phyloP scores from a whole-genome alignment of 2,888 invertebrate species.

The Criorhina ranunculi region DNA sequence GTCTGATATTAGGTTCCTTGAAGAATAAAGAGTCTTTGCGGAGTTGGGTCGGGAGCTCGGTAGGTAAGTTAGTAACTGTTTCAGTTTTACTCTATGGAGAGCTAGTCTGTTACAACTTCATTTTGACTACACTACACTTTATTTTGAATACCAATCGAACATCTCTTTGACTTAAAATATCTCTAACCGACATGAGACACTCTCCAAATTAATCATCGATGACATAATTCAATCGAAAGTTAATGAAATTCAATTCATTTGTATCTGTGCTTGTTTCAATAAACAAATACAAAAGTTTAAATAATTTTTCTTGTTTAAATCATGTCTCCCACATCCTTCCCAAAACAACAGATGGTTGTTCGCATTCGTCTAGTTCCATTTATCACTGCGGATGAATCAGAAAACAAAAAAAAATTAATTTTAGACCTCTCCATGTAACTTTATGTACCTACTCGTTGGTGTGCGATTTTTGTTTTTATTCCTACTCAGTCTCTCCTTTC shows the following conservation, averaged over 20 bases:
- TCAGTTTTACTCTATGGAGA: no score
- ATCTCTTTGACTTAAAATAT: no score
- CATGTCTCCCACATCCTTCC: constrained; percentile 1
- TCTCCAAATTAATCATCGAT: not conserved
- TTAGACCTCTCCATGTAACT: constrained; percentile 31
- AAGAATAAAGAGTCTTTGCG: no score
- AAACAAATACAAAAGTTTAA: not conserved
- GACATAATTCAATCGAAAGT: constrained; percentile 7
- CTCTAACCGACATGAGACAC: not conserved
- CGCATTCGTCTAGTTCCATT: not conserved
- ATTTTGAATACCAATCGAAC: no score
- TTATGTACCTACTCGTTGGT: constrained; percentile 35
- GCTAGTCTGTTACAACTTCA: no score
- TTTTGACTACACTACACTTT: no score
- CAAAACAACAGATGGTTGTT: constrained; percentile 35
- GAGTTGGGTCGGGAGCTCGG: no score
- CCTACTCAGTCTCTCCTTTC: constrained; percentile 21
- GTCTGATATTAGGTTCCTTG: no score
- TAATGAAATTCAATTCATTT: not conserved
- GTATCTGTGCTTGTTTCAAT: not conserved
- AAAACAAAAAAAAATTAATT: constrained; percentile 29
- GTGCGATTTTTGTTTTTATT: constrained; percentile 39
- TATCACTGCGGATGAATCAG: constrained; percentile 20
- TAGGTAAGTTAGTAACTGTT: no score
- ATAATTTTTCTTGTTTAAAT: constrained; percentile 1